A percentile compares a stretch with the other conserved stretches of the same genome.
Conservation (phyloP, 2,888 invertebrate species). For the Saturnia pavonia region DNA sequence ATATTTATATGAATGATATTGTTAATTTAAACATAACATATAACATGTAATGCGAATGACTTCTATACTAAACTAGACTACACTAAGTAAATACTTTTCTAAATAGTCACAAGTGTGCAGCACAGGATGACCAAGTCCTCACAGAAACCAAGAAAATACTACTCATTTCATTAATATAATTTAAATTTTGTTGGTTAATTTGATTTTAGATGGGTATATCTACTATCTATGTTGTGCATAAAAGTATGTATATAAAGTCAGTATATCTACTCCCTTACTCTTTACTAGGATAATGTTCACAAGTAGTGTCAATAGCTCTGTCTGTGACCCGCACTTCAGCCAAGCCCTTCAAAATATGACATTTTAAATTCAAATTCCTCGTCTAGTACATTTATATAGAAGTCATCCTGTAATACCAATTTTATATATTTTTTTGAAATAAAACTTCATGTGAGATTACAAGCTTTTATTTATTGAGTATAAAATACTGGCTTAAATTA, state of each 20-base stretch:
- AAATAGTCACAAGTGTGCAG: not conserved
- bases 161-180: no score
- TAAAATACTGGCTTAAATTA: conserved; percentile 60
- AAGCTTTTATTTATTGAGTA: conserved; percentile 35
- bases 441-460: conserved; percentile 15
- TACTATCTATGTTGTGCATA: no score
- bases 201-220: no score
- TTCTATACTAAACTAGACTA: not conserved
- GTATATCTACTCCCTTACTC: not conserved
- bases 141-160: no score
- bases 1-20: not conserved
- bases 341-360: not conserved
- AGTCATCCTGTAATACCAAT: not conserved
- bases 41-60: not conserved
- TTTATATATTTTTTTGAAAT: conserved; percentile 7
- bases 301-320: not conserved
- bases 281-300: not conserved
- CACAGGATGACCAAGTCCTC: no score
- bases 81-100: not conserved
- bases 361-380: not conserved
- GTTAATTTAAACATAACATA: not conserved
- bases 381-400: not conserved
- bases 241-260: no score
- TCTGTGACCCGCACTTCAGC: not conserved
- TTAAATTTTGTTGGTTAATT: no score